phyloP scores from a whole-genome alignment of 92 coral and sea anemone species.

The Bergia sp. region DNA sequence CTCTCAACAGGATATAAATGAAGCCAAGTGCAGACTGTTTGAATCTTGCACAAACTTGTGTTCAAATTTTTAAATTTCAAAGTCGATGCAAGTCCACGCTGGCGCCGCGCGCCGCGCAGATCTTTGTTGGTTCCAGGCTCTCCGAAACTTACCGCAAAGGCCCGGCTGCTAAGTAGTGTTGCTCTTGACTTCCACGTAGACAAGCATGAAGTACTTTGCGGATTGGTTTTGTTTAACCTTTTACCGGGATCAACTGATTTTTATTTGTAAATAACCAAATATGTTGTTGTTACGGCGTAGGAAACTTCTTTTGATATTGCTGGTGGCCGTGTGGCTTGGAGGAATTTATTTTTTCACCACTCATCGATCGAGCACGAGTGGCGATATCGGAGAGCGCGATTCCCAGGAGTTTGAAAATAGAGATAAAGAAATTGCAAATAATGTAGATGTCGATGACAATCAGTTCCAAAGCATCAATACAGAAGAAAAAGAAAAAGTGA shows the following conservation, averaged over 20 bases:
- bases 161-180: slow-evolving; percentile 14
- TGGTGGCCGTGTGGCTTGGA: slow-evolving; percentile 83
- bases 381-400: slow-evolving; percentile 47
- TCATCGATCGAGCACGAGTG: slow-evolving; percentile 41
- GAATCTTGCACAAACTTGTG: too few relatives aligned
- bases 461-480: slow-evolving; percentile 1
- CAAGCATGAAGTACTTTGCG: slow-evolving; percentile 19
- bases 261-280: slow-evolving; percentile 56
- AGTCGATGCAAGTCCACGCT: too few relatives aligned
- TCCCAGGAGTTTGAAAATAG: slow-evolving; percentile 12
- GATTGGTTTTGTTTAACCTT: background rate
- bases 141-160: background rate
- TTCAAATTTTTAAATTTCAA: too few relatives aligned
- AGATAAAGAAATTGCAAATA: background rate
- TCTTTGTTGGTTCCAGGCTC: background rate
- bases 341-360: slow-evolving; percentile 84
- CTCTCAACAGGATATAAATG: too few relatives aligned
- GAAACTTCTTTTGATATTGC: slow-evolving; percentile 65
- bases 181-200: slow-evolving; percentile 30
- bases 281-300: slow-evolving; percentile 86
- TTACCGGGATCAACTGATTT: slow-evolving; percentile 4
- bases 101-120: background rate
- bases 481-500: slow-evolving; percentile 35
- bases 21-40: too few relatives aligned
- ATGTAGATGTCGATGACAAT: slow-evolving; percentile 15